These are phyloP conservation scores for Amphipoea lucens DNA, from an alignment of 2,888 invertebrate genomes.

Conservation along the genomic window DNA sequence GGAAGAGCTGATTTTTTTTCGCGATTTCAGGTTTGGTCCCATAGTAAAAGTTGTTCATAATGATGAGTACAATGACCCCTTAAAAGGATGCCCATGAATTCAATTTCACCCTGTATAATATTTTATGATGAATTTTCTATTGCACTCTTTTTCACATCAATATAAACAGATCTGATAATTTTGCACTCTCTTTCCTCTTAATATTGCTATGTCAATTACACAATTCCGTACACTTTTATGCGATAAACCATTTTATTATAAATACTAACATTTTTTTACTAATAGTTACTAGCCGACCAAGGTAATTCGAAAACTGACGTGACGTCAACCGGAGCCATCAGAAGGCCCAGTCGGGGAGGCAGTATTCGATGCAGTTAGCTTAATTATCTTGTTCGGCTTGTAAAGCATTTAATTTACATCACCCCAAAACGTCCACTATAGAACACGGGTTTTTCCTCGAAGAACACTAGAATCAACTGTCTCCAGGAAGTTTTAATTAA, in stretches of 20 bases:
- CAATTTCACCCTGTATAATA: too few species aligned
- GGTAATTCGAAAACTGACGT: neutral
- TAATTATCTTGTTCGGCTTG: conserved; percentile 6
- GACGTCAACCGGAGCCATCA: neutral
- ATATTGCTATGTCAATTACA: conserved; percentile 47
- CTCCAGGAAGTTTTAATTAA: conserved; percentile 6
- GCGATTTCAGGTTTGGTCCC: too few species aligned
- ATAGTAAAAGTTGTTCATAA: too few species aligned
- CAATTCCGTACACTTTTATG: conserved; percentile 39
- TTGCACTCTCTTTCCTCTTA: conserved; percentile 18
- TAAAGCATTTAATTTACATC: conserved; percentile 18
- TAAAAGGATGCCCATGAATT: too few species aligned
- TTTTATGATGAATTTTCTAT: conserved; percentile 14
- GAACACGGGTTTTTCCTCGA: neutral
- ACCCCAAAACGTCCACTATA: neutral
- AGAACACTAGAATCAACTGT: conserved; percentile 12
- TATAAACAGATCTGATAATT: conserved; percentile 22
- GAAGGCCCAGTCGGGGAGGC: neutral
- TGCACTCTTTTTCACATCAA: conserved; percentile 42
- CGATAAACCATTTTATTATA: conserved; percentile 46
- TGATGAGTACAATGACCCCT: too few species aligned
- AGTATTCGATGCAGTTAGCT: neutral
- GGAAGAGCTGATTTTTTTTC: too few species aligned
- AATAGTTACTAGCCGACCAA: conserved; percentile 28
- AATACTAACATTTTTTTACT: conserved; percentile 34